Percentiles rank a stretch among this genome's conserved stretches.
These are phyloP conservation scores for Indicator maculatus DNA, from an alignment of 2,113 vertebrate genomes.

Conservation along the genomic window DNA sequence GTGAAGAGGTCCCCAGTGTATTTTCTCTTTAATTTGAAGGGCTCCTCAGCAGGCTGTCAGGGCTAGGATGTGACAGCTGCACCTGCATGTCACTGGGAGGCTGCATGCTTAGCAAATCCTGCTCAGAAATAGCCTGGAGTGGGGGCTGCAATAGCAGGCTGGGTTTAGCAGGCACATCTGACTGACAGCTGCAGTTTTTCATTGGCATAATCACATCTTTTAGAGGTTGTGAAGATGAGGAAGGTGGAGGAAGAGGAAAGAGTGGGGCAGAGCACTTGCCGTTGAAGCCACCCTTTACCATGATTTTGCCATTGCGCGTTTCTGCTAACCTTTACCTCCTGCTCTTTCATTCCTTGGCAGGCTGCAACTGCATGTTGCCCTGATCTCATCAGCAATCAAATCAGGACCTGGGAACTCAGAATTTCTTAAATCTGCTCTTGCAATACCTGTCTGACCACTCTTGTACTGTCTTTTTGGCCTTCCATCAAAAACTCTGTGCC, in stretches of 20 bases:
- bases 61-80: background rate
- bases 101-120: background rate
- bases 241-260: background rate
- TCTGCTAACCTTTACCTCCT: background rate
- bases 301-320: background rate
- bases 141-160: background rate
- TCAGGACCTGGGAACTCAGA: background rate
- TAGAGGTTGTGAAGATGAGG: background rate
- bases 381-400: background rate
- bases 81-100: background rate
- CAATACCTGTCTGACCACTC: background rate
- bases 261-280: background rate
- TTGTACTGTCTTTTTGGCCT: background rate
- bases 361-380: background rate
- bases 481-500: background rate
- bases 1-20: background rate
- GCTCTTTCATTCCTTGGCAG: background rate
- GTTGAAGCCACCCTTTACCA: background rate
- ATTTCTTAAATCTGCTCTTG: background rate
- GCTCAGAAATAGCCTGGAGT: background rate
- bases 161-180: background rate
- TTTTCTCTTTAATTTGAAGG: background rate
- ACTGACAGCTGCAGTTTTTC: background rate
- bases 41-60: background rate
- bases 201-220: background rate